Evolutionary conservation across 2,888 invertebrate species (phyloP).

Genomic region (Cephus pygmeus): DNA sequence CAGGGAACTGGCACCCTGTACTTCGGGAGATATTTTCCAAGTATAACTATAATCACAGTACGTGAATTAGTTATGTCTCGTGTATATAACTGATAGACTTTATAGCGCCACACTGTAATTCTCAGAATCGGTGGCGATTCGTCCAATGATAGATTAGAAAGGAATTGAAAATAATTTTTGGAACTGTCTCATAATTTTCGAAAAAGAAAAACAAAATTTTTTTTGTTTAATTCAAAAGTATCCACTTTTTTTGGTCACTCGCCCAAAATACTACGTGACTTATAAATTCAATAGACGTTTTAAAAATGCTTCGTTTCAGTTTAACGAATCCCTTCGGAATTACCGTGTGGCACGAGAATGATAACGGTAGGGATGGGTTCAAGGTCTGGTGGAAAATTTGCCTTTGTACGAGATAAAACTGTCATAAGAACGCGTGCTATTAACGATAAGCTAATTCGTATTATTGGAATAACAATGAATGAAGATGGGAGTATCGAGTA

Average conservation of each 20-base stretch:
- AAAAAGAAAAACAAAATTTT: too few species aligned
- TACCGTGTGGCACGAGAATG: not conserved
- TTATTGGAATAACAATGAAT: not conserved
- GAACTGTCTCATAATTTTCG: too few species aligned
- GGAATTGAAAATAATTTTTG: too few species aligned
- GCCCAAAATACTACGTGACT: not conserved
- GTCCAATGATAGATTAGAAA: not conserved
- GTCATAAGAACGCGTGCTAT: not conserved
- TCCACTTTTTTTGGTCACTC: too few species aligned
- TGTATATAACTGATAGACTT: conserved; percentile 22
- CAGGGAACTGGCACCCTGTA: conserved; percentile 48
- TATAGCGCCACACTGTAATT: not conserved
- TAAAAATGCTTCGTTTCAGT: not conserved
- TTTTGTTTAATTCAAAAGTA: too few species aligned
- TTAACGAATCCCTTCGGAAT: not conserved
- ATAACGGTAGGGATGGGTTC: not conserved
- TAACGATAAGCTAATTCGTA: not conserved
- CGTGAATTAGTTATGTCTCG: conserved; percentile 8
- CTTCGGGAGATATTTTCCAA: conserved; percentile 53
- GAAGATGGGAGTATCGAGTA: not conserved
- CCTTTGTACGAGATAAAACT: not conserved
- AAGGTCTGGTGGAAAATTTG: not conserved
- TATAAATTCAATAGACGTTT: not conserved
- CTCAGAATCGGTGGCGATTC: not conserved
- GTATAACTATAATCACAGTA: conserved; percentile 32